Base-by-base conservation (phyloP, 2,797 vertebrate genomes). In the Triplophysa yarkandensis region DNA sequence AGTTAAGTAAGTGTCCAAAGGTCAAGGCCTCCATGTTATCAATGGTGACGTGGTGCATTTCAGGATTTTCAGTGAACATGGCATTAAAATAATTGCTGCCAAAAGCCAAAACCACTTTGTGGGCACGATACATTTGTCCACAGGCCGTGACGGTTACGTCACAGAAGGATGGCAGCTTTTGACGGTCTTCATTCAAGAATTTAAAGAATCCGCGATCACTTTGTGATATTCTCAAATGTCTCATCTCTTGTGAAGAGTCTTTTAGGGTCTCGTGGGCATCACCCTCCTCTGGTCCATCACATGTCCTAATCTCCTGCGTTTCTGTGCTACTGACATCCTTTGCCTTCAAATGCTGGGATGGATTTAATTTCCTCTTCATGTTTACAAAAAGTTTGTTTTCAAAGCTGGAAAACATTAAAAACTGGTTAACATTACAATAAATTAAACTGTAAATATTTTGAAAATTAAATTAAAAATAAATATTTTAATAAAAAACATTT, bases 51-150 rank as follows among this genome's bases (percentile, higher is more conserved):
- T 89, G 92, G 61, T 91, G 90, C 0, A 91, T 88, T 48, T 89
- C 89, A 0, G 95, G 94, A 84, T 95, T 95, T 87, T 95, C 95
- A 78, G 93, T 97, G 80, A 99, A 88, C 78, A 95, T 94, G 0
- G 95, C 94, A 4, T 98, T 94, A 81, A 99, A 99, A 83, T 99
- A 99, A 88, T 95, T 97, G 86, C 98, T 99, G 17, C 98, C 97
- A 8, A 98, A 96, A 11, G 98, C 96, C 77, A 99, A 89, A 0
- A 99, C 95, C 57, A 95, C 96, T 86, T 96, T 99, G 83, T 99
- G 98, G 4, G 95, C 96, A 0, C 85, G 90, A 25, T 94, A 96
- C 41, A 92, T 88, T 77, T 91, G 94, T 30, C 94, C 95, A 74
- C 94, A 92, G 34, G 97, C 97, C 11, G 91, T 89, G 82, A 98